These are phyloP conservation scores for Anguilla marmorata DNA, from an alignment of 2,797 vertebrate genomes.

Conservation along the genomic window DNA sequence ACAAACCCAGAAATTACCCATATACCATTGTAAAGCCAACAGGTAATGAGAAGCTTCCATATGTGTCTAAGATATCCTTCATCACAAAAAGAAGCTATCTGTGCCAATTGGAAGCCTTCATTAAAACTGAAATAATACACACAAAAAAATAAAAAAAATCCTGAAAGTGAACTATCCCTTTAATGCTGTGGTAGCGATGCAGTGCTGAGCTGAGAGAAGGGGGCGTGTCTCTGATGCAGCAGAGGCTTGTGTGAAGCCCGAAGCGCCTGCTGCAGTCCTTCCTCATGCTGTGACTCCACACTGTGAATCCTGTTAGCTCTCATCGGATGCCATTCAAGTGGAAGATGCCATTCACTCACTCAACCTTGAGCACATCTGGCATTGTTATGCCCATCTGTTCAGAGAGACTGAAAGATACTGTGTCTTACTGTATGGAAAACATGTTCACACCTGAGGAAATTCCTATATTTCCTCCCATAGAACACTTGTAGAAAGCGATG, in stretches of 20 bases:
- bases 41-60: too few species aligned
- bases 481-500: not conserved
- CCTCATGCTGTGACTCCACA: not conserved
- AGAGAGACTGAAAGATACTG: not conserved
- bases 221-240: not conserved
- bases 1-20: too few species aligned
- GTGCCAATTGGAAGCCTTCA: not conserved
- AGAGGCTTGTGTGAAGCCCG: not conserved
- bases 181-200: not conserved
- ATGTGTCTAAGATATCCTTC: not conserved
- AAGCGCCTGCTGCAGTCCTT: not conserved
- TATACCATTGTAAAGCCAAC: too few species aligned
- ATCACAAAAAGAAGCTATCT: not conserved
- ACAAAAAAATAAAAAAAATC: too few species aligned
- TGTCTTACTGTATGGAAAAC: not conserved
- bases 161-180: not conserved
- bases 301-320: not conserved
- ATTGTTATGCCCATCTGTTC: not conserved
- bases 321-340: not conserved
- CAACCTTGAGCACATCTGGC: slow-evolving; percentile 6
- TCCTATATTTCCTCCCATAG: not conserved
- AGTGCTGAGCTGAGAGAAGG: not conserved
- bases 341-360: not conserved
- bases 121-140: too few species aligned
- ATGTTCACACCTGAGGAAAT: slow-evolving; percentile 7